Percentiles rank a stretch among this genome's conserved stretches.
phyloP scores from a whole-genome alignment of 2,888 invertebrate species.

The Strigamia crassipes region DNA sequence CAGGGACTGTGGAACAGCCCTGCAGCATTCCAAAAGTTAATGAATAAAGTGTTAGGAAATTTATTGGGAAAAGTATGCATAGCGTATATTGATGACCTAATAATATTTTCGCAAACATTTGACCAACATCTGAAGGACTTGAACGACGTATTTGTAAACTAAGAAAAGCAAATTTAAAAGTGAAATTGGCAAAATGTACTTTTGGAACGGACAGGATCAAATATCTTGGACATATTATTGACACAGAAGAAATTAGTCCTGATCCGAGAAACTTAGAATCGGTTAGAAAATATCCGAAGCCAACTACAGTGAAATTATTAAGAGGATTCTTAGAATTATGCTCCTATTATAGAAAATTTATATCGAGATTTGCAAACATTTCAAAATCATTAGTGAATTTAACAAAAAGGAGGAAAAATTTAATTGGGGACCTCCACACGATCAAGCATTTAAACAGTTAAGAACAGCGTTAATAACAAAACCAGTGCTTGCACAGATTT shows the following conservation, averaged over 20 bases:
- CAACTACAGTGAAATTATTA: not conserved
- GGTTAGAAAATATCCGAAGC: not conserved
- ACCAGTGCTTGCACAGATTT: not conserved
- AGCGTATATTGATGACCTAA: not conserved
- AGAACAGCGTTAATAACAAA: not conserved
- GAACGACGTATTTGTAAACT: not conserved
- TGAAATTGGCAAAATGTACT: not conserved
- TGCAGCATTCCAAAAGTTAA: conserved; percentile 6
- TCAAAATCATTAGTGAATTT: not conserved
- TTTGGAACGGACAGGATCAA: not conserved
- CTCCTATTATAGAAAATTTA: not conserved
- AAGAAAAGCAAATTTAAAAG: not conserved
- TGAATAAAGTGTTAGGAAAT: too few relatives aligned
- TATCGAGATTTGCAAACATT: not conserved
- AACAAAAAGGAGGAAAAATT: not conserved
- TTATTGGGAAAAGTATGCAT: not conserved
- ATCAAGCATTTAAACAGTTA: not conserved
- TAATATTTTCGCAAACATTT: not conserved
- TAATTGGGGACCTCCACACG: not conserved
- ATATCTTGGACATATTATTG: not conserved
- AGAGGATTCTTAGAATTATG: not conserved
- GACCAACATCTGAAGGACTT: not conserved
- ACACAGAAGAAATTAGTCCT: not conserved
- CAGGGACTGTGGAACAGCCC: not conserved
- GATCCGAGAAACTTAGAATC: not conserved